Base-by-base conservation (phyloP, 2,113 vertebrate species). In the Cercopithecus mona region DNA sequence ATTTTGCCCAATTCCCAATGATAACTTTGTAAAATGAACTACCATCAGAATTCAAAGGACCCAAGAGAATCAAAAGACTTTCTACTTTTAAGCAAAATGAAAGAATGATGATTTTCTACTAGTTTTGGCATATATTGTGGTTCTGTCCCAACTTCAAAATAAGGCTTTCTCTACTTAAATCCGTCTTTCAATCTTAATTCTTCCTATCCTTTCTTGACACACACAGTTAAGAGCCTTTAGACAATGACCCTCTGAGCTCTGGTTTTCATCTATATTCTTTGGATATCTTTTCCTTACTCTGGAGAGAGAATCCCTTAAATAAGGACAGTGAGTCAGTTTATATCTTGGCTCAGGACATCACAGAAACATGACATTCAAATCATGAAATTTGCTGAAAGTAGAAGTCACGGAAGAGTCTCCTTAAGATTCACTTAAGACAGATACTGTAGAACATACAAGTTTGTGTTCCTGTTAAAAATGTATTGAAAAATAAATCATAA, bases 71-170 rank as follows among this genome's bases (percentile, higher is more conserved):
- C 27, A 48, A 95, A 79, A 85, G 48, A 94, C n/a, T 75, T 92
- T 79, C 48, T 22, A 76, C n/a, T 92, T 87, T 90, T 78, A 88
- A 87, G 17, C 23, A 95, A 90, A 96, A 94, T 50, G 64, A 93
- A 96, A 88, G 18, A 88, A 82, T 27, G 35, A 59, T 52, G 32
- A 90, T 79, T 93, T 25, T 59, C 32, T 93, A 13, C 12, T 66
- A 94, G 93, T n/a, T 76, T 68, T 40, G 55, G 40, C 57, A 16
- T 4, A 94, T 23, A 73, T 10, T 80, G 30, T 84, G 30, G 52
- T 78, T 91, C 35, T 61, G 93, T 88, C n/a, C 32, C 72, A 96
- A 96, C 27, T 94, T 94, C 43, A 96, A 97, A 97, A 90, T 90
- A 72, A 32, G 59, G 59, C 38, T 88, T 85, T 94, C 27, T 68